These are phyloP conservation scores for Lypha dubia DNA, from an alignment of 2,888 invertebrate species.

Conservation along the genomic window DNA sequence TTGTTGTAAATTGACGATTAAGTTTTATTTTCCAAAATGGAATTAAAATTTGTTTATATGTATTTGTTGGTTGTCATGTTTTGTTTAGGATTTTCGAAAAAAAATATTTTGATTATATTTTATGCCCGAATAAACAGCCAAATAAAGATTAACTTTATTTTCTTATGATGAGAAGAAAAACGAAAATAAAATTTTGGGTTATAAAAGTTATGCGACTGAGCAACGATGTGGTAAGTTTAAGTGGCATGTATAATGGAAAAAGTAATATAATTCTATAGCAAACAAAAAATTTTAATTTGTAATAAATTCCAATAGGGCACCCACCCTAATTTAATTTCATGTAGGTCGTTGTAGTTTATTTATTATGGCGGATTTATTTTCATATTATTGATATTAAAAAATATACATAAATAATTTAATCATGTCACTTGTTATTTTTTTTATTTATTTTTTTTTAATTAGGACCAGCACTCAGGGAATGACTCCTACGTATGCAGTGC, in stretches of 20 bases:
- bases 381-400: not conserved
- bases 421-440: too few species aligned
- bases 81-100: slow-evolving; percentile 32
- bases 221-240: not conserved
- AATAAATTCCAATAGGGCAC: not conserved
- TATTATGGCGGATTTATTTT: not conserved
- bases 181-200: not conserved
- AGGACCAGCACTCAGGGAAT: too few species aligned
- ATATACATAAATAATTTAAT: not conserved
- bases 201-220: not conserved
- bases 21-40: slow-evolving; percentile 56
- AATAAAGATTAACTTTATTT: slow-evolving; percentile 58
- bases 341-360: not conserved
- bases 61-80: slow-evolving; percentile 54
- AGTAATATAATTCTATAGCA: not conserved
- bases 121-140: slow-evolving; percentile 45
- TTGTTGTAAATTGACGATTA: slow-evolving; percentile 72
- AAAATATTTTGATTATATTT: slow-evolving; percentile 68
- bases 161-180: not conserved
- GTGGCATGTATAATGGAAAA: not conserved
- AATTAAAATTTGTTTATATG: slow-evolving; percentile 50
- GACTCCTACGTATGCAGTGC: too few species aligned
- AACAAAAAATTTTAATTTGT: slow-evolving; percentile 2
- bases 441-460: too few species aligned
- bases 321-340: not conserved